Conservation (phyloP, 2,888 invertebrate species). For the Troides aeacus region DNA sequence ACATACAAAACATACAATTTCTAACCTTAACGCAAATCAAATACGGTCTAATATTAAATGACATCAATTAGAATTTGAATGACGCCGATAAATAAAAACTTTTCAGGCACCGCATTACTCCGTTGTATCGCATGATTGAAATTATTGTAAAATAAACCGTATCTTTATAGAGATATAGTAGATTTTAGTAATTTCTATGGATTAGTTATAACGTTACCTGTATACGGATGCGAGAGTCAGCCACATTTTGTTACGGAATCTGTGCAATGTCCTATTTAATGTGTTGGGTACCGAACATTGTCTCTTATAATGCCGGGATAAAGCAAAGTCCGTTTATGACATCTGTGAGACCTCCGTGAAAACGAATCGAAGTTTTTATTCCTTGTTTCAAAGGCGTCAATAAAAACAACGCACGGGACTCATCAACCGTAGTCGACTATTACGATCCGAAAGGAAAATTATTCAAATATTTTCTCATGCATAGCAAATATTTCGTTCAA, state of each 20-base stretch:
- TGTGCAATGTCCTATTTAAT: constrained; percentile 65
- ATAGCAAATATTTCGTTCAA: constrained; percentile 4
- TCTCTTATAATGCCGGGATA: constrained; percentile 68
- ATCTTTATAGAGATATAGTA: constrained; percentile 20
- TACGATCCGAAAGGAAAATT: constrained; percentile 19
- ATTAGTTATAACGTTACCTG: constrained; percentile 39
- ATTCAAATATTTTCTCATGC: constrained; percentile 14
- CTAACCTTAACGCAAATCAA: constrained; percentile 33
- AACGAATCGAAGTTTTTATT: constrained; percentile 70
- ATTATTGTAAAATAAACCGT: constrained; percentile 37
- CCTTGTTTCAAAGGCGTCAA: constrained; percentile 51
- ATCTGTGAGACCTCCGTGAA: constrained; percentile 63
- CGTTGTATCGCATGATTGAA: constrained; percentile 37
- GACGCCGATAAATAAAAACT: constrained; percentile 71
- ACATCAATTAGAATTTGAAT: constrained; percentile 45
- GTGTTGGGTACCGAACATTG: constrained; percentile 62
- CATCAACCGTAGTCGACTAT: constrained; percentile 12
- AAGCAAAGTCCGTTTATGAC: constrained; percentile 68
- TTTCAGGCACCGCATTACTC: constrained; percentile 49
- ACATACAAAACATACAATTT: constrained; percentile 31
- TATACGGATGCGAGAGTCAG: constrained; percentile 48
- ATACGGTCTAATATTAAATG: constrained; percentile 43
- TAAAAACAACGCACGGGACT: constrained; percentile 34
- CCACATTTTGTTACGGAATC: constrained; percentile 64
- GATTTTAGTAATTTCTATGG: constrained; percentile 33